Evolutionary conservation across 2,797 vertebrate genomes (phyloP).

Genomic region (Synaphobranchus kaupii): DNA sequence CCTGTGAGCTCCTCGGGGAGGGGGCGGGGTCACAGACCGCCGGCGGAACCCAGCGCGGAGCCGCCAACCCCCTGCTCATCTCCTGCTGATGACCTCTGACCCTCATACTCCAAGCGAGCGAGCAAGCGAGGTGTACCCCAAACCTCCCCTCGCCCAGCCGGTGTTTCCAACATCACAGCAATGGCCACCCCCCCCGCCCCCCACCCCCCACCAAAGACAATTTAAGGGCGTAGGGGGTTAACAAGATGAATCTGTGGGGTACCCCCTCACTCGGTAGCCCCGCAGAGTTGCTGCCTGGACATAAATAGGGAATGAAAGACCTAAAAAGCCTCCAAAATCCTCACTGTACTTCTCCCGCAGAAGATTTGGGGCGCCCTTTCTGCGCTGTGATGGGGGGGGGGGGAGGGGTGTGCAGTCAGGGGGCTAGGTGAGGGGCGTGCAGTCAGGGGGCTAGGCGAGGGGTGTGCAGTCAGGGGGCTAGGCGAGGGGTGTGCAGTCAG

Average conservation of each 20-base stretch:
- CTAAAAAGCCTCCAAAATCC: background rate
- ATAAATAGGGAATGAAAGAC: background rate
- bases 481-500: background rate
- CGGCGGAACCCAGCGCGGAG: background rate
- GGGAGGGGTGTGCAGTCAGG: too few relatives aligned
- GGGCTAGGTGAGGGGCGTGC: background rate
- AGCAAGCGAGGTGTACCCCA: too few relatives aligned
- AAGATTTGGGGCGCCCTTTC: background rate
- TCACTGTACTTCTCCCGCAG: background rate
- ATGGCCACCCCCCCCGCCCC: background rate
- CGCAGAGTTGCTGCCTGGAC: background rate
- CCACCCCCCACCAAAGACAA: background rate
- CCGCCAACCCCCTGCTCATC: constrained; percentile 25
- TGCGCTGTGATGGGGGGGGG: background rate
- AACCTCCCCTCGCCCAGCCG: too few relatives aligned
- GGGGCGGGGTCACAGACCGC: background rate
- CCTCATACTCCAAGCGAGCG: background rate
- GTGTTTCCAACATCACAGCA: too few relatives aligned
- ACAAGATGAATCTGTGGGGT: background rate
- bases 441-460: background rate
- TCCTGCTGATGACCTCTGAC: constrained; percentile 17
- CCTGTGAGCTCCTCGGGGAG: constrained; percentile 22
- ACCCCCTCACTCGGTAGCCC: background rate
- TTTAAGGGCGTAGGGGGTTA: background rate
- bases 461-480: background rate